phyloP scores from a whole-genome alignment of 1,140 invertebrate genomes.

The Harlomillsia oculata region DNA sequence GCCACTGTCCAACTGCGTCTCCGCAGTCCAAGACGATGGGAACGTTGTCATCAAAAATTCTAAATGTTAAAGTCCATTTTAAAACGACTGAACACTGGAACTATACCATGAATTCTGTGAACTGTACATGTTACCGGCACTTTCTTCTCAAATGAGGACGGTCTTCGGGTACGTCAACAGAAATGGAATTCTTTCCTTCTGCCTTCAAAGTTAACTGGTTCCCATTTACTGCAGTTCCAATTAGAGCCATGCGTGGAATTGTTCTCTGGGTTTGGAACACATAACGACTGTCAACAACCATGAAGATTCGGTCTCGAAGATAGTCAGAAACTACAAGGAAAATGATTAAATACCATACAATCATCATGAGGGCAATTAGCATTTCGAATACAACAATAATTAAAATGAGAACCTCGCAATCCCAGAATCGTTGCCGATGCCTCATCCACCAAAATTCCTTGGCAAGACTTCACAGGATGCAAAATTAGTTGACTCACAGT shows the following conservation, averaged over 20 bases:
- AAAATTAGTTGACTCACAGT: conserved; percentile 21
- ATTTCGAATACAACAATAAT: too few species aligned
- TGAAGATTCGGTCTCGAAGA: conserved; percentile 29
- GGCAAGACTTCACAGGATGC: conserved; percentile 29
- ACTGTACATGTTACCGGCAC: conserved; percentile 30
- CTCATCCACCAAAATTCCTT: conserved; percentile 22
- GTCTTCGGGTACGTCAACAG: conserved; percentile 21
- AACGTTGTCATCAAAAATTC: conserved; percentile 28
- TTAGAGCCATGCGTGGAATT: conserved; percentile 28
- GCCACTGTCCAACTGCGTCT: conserved; percentile 38
- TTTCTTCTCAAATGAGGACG: conserved; percentile 1
- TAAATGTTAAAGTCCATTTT: too few species aligned
- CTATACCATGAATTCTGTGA: too few species aligned
- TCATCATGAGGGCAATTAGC: too few species aligned
- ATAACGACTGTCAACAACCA: conserved; percentile 21
- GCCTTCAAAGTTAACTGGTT: conserved; percentile 24
- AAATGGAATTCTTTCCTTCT: neutral
- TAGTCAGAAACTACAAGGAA: conserved; percentile 12
- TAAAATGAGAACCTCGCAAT: conserved; percentile 14
- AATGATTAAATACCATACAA: conserved; percentile 6
- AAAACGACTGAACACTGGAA: too few species aligned
- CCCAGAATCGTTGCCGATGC: conserved; percentile 22
- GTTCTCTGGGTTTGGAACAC: conserved; percentile 29
- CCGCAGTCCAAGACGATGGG: conserved; percentile 39
- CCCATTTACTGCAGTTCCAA: conserved; percentile 18